phyloP scores from a whole-genome alignment of 2,797 vertebrate genomes.

The Huso huso region DNA sequence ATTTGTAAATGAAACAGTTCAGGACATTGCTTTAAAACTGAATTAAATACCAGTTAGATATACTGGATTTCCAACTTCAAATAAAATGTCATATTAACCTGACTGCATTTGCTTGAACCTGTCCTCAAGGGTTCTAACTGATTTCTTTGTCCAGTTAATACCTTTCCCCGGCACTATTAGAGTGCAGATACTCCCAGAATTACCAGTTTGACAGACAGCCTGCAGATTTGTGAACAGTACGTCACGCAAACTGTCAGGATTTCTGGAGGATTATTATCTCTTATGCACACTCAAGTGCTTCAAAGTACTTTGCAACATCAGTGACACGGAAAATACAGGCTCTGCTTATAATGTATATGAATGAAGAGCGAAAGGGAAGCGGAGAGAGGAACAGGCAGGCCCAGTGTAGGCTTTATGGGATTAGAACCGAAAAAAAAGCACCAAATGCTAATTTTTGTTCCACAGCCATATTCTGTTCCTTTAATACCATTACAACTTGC shows the following conservation, averaged over 20 bases:
- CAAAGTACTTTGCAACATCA: constrained; percentile 31
- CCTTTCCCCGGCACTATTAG: neutral
- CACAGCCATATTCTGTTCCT: neutral
- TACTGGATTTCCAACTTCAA: too few relatives aligned
- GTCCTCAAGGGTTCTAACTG: constrained; percentile 8
- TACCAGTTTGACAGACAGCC: constrained; percentile 43
- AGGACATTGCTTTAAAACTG: too few relatives aligned
- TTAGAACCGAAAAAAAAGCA: neutral
- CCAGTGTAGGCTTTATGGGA: neutral
- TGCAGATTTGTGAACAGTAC: constrained; percentile 48
- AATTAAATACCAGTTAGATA: too few relatives aligned
- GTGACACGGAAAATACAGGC: constrained; percentile 24
- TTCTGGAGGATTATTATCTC: constrained; percentile 63
- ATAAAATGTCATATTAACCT: constrained; percentile 20
- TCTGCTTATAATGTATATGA: neutral
- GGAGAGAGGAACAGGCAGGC: neutral
- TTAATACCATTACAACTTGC: neutral
- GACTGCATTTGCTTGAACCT: constrained; percentile 11
- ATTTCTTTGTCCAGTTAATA: constrained; percentile 2
- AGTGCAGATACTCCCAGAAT: constrained; percentile 20
- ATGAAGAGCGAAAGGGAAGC: neutral
- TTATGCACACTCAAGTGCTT: constrained; percentile 34
- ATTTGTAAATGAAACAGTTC: too few relatives aligned
- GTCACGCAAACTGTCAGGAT: constrained; percentile 63
- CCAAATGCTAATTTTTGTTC: neutral